Conservation (phyloP, 2,797 vertebrate species). For the Lateolabrax maculatus region DNA sequence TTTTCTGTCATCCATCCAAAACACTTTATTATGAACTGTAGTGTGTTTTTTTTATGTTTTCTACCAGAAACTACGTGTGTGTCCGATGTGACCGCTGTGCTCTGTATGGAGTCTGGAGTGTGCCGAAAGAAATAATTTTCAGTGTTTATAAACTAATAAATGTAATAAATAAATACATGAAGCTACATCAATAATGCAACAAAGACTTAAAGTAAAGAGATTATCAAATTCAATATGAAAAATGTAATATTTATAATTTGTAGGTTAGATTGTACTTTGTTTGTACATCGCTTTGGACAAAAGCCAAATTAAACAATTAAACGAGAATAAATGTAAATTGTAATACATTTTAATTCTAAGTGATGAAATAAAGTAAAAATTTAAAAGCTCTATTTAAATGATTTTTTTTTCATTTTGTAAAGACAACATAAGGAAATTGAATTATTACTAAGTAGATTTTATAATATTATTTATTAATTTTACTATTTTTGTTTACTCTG, state of each 20-base stretch:
- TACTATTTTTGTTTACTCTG: background rate
- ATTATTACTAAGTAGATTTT: background rate
- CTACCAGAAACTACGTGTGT: conserved; percentile 24
- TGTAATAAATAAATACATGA: background rate
- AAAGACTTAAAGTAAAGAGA: background rate
- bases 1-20: background rate
- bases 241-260: background rate
- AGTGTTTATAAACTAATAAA: background rate
- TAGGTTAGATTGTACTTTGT: background rate
- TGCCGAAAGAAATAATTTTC: background rate
- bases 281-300: background rate
- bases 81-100: conserved; percentile 1
- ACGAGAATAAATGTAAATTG: background rate
- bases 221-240: background rate
- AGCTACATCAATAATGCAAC: background rate
- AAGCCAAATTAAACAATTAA: too few relatives aligned
- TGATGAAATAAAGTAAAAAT: background rate
- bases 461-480: background rate
- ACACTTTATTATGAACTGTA: background rate
- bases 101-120: conserved; percentile 5
- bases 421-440: background rate
- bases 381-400: background rate
- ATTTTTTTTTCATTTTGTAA: background rate
- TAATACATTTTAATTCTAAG: background rate
- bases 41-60: conserved; percentile 41